A percentile compares a stretch with the other conserved stretches of the same genome.
phyloP scores from a whole-genome alignment of 2,888 invertebrate genomes.

The Stegana nigrithorax region DNA sequence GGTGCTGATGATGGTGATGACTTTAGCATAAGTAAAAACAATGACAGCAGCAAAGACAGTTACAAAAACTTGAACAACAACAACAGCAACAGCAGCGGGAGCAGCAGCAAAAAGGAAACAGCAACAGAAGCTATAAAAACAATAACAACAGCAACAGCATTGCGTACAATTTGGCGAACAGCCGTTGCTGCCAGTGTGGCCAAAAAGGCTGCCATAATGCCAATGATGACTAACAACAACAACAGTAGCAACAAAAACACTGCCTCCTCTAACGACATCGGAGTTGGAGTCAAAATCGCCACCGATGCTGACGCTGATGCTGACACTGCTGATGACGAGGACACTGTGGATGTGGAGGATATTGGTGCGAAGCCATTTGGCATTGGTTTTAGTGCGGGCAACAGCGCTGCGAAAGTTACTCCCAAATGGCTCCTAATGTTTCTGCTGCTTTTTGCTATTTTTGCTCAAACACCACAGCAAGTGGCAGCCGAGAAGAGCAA shows the following conservation, averaged over 20 bases:
- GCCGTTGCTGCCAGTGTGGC: background rate
- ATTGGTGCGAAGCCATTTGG: constrained; percentile 1
- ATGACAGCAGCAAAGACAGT: constrained; percentile 25
- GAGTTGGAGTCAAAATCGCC: no score
- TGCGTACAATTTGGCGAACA: background rate
- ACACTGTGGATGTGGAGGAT: background rate
- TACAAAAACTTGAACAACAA: constrained; percentile 22
- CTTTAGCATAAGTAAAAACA: constrained; percentile 27
- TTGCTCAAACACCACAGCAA: constrained; percentile 60
- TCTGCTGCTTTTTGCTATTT: constrained; percentile 60
- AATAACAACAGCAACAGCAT: constrained; percentile 28
- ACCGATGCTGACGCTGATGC: constrained; percentile 18
- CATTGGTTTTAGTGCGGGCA: constrained; percentile 19
- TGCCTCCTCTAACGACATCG: no score
- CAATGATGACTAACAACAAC: background rate
- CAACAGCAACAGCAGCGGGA: constrained; percentile 23
- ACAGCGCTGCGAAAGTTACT: constrained; percentile 38
- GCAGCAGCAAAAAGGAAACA: constrained; percentile 19
- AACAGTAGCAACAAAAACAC: background rate
- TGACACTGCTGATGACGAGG: constrained; percentile 20
- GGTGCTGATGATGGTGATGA: constrained; percentile 18
- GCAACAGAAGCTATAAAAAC: constrained; percentile 24
- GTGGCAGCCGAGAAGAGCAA: constrained; percentile 68
- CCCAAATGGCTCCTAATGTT: constrained; percentile 65
- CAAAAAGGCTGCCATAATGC: background rate